Conservation (phyloP, 2,888 invertebrate genomes). For the Ceramica pisi region DNA sequence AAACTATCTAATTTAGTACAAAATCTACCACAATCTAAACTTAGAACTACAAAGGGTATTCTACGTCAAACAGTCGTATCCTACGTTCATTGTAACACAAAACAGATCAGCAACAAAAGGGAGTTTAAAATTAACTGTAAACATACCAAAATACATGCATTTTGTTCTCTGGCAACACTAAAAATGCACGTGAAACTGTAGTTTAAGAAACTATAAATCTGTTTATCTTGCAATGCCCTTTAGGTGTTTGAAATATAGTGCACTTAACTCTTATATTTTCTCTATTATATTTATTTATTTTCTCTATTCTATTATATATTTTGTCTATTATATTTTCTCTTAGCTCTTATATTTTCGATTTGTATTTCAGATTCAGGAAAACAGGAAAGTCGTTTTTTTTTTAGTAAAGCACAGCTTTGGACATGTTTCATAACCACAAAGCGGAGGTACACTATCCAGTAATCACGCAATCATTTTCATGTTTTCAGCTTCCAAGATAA, state of each 20-base stretch:
- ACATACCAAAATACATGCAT: conserved; percentile 47
- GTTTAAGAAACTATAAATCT: conserved; percentile 23
- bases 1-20: neutral
- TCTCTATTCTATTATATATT: too few species aligned
- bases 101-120: conserved; percentile 54
- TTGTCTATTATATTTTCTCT: too few species aligned
- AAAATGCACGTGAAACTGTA: conserved; percentile 12
- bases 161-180: conserved; percentile 43
- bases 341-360: neutral
- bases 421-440: too few species aligned
- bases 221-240: conserved; percentile 29
- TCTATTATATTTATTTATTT: too few species aligned
- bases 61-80: conserved; percentile 33
- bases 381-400: neutral
- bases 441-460: too few species aligned
- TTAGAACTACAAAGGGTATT: conserved; percentile 57
- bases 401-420: too few species aligned
- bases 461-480: neutral
- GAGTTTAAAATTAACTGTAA: conserved; percentile 41
- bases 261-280: too few species aligned
- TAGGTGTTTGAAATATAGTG: neutral
- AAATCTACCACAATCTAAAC: conserved; percentile 14
- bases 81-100: conserved; percentile 44
- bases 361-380: neutral
- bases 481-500: too few species aligned